Evolutionary conservation across 2,797 vertebrate species (phyloP), one percentile per base, ranked within the genome.

Genomic region (Galago senegalensis): DNA sequence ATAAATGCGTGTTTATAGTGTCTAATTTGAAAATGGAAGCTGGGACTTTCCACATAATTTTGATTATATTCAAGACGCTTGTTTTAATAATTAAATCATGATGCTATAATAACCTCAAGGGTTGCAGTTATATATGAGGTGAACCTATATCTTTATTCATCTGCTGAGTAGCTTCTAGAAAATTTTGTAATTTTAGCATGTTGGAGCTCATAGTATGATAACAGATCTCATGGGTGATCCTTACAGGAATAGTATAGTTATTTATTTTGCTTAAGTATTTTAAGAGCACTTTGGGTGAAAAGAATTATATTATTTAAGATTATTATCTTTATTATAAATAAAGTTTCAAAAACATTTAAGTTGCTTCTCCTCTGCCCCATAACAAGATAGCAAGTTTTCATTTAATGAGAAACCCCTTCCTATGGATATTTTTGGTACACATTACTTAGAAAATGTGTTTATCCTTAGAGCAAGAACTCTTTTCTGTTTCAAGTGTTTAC

Each of bases 41-140:
- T 63, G 63, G 49, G 29, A 80, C 53, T 91, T 95, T 91, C 29
- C 37, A 60, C 49, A 56, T 87, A 63, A 80, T 83, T 83, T 29
- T 93, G 53, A 89, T 95, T 61, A 91, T 92, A 96, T 94, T 70
- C 70, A 67, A 92, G 21, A 23, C 87, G 3, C 25, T 72, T 91
- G 61, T 95, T 72, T 96, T 43, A 89, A 96, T 96, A 95, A 91
- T 91, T 91, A 92, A 95, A 93, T 92, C 87, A 91, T 76, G 6
- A 60, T 65, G 34, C 0, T 76, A 31, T 34, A 93, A 4, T 93
- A 60, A 7, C 46, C 87, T 34, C 2, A 46, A 69, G 13, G 60
- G 23, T 56, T 87, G 18, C 20, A 83, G 1, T 87, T 91, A 56
- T 43, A 7, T 87, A 23, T 53, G 31, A 34, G 60, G 76, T 56